Evolutionary conservation across 2,888 invertebrate genomes (phyloP).

Genomic region (Drosophila subquinaria): DNA sequence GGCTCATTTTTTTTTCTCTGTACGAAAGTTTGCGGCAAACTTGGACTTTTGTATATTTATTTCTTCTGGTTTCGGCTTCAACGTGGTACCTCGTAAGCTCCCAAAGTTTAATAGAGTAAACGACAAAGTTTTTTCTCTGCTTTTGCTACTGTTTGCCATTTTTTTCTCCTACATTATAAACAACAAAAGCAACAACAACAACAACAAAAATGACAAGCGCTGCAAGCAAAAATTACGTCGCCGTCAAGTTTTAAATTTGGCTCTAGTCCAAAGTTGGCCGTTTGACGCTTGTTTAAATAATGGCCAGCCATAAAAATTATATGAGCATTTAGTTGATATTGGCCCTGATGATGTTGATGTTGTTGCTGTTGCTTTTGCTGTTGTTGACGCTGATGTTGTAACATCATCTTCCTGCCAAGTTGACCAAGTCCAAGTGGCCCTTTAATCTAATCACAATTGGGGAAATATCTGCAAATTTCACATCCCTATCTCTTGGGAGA

Average conservation of each 20-base stretch:
- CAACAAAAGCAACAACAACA: slow-evolving; percentile 49
- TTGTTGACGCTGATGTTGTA: slow-evolving; percentile 13
- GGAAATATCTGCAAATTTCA: background rate
- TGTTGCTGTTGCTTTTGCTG: slow-evolving; percentile 13
- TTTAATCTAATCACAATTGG: slow-evolving; percentile 26
- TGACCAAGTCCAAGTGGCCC: slow-evolving; percentile 19
- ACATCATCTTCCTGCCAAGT: slow-evolving; percentile 17
- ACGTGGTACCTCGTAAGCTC: slow-evolving; percentile 82
- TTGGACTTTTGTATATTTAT: slow-evolving; percentile 76
- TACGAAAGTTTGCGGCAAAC: slow-evolving; percentile 71
- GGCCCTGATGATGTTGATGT: slow-evolving; percentile 17
- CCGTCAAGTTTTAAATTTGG: slow-evolving; percentile 76
- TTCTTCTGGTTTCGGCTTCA: slow-evolving; percentile 75
- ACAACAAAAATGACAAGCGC: slow-evolving; percentile 54
- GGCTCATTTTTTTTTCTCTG: slow-evolving; percentile 46
- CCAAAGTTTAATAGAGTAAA: slow-evolving; percentile 84
- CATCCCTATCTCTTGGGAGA: slow-evolving; percentile 2
- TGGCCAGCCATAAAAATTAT: slow-evolving; percentile 74
- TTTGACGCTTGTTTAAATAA: slow-evolving; percentile 77
- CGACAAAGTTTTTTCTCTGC: slow-evolving; percentile 75
- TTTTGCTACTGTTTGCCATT: slow-evolving; percentile 60
- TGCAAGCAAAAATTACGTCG: slow-evolving; percentile 69
- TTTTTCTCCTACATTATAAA: slow-evolving; percentile 47
- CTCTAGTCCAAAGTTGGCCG: slow-evolving; percentile 63
- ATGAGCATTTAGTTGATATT: slow-evolving; percentile 77